phyloP scores from a whole-genome alignment of 1,140 invertebrate genomes.

The Diorhabda carinulata region DNA sequence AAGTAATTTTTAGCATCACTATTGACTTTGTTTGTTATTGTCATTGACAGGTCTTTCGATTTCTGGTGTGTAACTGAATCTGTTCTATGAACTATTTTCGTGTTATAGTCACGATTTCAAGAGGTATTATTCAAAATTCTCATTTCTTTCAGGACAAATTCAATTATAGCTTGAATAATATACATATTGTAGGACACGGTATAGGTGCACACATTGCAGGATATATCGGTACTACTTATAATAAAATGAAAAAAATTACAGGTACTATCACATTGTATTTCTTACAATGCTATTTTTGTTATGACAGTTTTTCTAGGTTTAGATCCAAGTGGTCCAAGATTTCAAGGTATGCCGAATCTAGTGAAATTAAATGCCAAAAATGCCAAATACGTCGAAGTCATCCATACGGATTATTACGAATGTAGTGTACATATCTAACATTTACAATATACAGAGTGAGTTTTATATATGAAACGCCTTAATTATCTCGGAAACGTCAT shows the following conservation, averaged over 20 bases:
- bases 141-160: conserved; percentile 20
- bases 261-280: conserved; percentile 14
- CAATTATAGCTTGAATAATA: conserved; percentile 21
- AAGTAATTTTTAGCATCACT: too few species aligned
- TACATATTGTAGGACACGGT: conserved; percentile 42
- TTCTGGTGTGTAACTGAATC: too few species aligned
- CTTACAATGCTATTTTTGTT: not conserved
- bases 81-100: too few species aligned
- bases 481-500: too few species aligned
- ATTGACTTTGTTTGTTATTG: too few species aligned
- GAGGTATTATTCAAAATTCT: too few species aligned
- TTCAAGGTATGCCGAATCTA: conserved; percentile 36
- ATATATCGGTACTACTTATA: conserved; percentile 36
- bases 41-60: too few species aligned
- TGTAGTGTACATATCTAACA: conserved; percentile 21
- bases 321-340: conserved; percentile 41
- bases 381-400: conserved; percentile 41
- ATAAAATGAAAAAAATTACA: conserved; percentile 37
- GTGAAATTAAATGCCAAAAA: conserved; percentile 35
- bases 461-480: not conserved
- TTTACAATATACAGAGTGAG: too few species aligned
- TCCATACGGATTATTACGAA: conserved; percentile 40
- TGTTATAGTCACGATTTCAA: too few species aligned
- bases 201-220: conserved; percentile 44
- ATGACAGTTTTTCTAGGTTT: conserved; percentile 27